Conservation (phyloP, 2,797 vertebrate species). For the Anniella stebbinsi region DNA sequence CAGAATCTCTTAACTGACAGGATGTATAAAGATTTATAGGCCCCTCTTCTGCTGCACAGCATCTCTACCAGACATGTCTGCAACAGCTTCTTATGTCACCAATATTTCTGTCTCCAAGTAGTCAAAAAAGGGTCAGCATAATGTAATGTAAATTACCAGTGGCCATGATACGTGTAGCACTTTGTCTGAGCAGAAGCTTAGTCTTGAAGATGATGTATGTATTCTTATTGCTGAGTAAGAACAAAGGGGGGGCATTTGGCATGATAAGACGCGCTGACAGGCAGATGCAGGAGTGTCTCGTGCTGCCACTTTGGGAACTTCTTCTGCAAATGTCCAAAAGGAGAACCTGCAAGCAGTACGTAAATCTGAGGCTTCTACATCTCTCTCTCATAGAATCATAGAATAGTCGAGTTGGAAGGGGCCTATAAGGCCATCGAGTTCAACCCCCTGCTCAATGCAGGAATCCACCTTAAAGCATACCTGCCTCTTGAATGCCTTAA, state of each 20-base stretch:
- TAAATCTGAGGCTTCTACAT: too few species aligned
- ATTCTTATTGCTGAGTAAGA: not conserved
- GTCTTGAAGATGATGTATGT: not conserved
- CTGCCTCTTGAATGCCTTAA: too few species aligned
- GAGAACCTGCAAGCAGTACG: not conserved
- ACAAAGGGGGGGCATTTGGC: not conserved
- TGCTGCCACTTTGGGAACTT: not conserved
- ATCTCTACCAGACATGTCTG: not conserved
- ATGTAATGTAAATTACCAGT: not conserved
- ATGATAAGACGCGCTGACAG: not conserved
- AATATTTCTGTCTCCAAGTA: not conserved
- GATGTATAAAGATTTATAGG: not conserved
- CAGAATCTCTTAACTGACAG: not conserved
- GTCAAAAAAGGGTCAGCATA: not conserved
- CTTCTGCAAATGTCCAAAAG: not conserved
- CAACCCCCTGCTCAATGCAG: too few species aligned
- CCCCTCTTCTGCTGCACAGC: not conserved
- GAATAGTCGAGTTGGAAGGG: too few species aligned
- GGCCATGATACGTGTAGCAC: not conserved
- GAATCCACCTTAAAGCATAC: too few species aligned
- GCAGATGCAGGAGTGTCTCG: not conserved
- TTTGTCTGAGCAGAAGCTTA: not conserved
- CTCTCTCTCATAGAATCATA: too few species aligned
- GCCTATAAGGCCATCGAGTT: too few species aligned
- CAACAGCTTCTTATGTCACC: constrained; percentile 1